phyloP scores from a whole-genome alignment of 2,888 invertebrate species.

The Rhagophthalmus giganteus region DNA sequence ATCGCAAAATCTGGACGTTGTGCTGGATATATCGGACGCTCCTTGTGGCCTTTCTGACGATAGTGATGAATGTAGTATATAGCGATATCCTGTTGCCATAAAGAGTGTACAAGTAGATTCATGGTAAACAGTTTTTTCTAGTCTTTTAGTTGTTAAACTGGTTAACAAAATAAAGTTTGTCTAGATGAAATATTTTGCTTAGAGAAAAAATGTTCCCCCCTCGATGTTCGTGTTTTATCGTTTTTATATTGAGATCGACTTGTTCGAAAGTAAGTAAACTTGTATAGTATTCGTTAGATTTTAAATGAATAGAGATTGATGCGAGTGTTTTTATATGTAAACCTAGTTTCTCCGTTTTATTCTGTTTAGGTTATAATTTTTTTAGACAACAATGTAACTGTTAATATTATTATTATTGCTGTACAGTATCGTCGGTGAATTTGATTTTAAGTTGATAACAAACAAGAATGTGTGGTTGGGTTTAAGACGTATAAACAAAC shows the following conservation, averaged over 20 bases:
- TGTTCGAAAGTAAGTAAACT: not conserved
- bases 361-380: not conserved
- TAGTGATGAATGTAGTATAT: conserved; percentile 68
- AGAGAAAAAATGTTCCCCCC: conserved; percentile 8
- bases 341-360: conserved; percentile 7
- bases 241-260: conserved; percentile 13
- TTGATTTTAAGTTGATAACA: too few relatives aligned
- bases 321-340: not conserved
- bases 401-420: conserved; percentile 3
- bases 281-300: conserved; percentile 22
- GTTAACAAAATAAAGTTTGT: conserved; percentile 7
- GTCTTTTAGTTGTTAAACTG: conserved; percentile 17
- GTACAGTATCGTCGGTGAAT: too few relatives aligned
- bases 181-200: conserved; percentile 14
- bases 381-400: conserved; percentile 1
- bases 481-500: too few relatives aligned
- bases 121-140: conserved; percentile 21
- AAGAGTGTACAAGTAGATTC: conserved; percentile 12
- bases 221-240: conserved; percentile 7
- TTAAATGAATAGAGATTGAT: conserved; percentile 5
- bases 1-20: conserved; percentile 68
- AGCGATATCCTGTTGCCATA: conserved; percentile 37
- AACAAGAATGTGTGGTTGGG: too few relatives aligned
- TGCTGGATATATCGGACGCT: conserved; percentile 54
- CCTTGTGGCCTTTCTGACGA: conserved; percentile 50